Conservation (phyloP, 2,113 vertebrate species). For the Bos taurus region ARS-UCD2.0 NC_037333.1:24805501-24806000, state of each 20-base stretch:
- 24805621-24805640: background rate
- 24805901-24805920: conserved; percentile 93
- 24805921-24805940: conserved; percentile 34
- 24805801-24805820: conserved; percentile 31
- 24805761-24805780: background rate
- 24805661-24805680: background rate
- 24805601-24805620: background rate
- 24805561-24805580: background rate
- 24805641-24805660: background rate
- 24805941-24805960: background rate
- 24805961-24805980: background rate
- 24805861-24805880: conserved; percentile 93
- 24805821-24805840: conserved; percentile 95
- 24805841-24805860: conserved; percentile 98
- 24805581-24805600: background rate
- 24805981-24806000: background rate
- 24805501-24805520: background rate
- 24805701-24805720: background rate
- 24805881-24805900: conserved; percentile 93
- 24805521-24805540: background rate
- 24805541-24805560: background rate
- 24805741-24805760: background rate
- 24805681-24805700: background rate
- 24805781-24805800: background rate
- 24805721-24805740: background rate